Percentiles rank a stretch among this genome's conserved stretches.
phyloP scores from a whole-genome alignment of 1,140 invertebrate species.

The Procambarus virginalis region DNA sequence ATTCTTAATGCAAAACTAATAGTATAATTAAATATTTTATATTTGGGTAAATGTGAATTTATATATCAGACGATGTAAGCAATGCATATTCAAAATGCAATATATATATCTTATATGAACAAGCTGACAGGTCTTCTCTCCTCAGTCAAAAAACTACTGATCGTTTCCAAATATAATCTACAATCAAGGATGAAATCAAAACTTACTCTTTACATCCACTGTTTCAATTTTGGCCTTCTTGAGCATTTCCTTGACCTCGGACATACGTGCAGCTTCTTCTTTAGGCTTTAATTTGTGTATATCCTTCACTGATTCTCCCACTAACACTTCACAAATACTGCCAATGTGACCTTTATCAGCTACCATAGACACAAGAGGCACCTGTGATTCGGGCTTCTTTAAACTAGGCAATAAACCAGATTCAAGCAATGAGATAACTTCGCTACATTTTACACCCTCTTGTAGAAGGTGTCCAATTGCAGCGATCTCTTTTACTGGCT shows the following conservation, averaged over 20 bases:
- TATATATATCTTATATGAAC: background rate
- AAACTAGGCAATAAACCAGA: constrained; percentile 61
- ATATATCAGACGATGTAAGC: background rate
- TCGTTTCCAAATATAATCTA: background rate
- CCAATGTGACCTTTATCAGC: constrained; percentile 65
- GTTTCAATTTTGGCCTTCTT: constrained; percentile 62
- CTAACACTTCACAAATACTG: constrained; percentile 65
- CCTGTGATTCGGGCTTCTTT: constrained; percentile 59
- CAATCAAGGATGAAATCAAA: constrained; percentile 12
- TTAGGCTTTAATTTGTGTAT: constrained; percentile 50
- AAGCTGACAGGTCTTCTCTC: background rate
- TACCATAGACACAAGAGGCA: constrained; percentile 66
- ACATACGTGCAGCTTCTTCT: constrained; percentile 50
- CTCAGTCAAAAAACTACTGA: background rate
- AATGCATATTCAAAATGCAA: background rate
- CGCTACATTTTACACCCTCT: constrained; percentile 71
- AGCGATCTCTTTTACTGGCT: constrained; percentile 70
- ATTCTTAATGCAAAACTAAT: too few relatives aligned
- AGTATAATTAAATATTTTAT: too few relatives aligned
- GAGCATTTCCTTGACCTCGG: constrained; percentile 62
- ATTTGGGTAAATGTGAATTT: background rate
- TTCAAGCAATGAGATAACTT: constrained; percentile 72
- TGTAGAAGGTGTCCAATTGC: constrained; percentile 69
- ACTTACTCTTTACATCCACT: constrained; percentile 69
- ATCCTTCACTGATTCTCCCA: constrained; percentile 63